Base-by-base conservation (phyloP, 1,140 invertebrate species). In the Cydia amplana region DNA sequence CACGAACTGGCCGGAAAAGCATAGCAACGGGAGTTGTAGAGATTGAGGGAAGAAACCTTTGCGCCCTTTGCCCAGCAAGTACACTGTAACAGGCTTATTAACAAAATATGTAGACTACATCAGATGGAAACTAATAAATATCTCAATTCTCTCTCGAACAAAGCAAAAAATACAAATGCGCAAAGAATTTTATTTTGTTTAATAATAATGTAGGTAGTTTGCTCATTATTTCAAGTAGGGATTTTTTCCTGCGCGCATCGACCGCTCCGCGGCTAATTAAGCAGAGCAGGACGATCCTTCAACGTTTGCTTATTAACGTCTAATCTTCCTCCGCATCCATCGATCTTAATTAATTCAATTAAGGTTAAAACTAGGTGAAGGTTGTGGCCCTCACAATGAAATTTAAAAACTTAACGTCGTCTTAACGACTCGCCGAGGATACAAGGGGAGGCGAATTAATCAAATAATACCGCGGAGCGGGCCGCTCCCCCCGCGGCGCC, bases 401-500 rank as follows among this genome's bases (percentile, higher is more conserved):
- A 91, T 90, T 91, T 91, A 89, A 91, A 92, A 93, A 91, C 89
- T 90, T 91, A 88, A 87, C 87, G 89, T 88, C 85, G 82, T 84
- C 87, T 86, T 90, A 91, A 91, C 88, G 89, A 90, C 87, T 91
- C 86, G 84, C 82, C 87, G 90, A 89, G 89, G 90, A 88, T 92
- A 91, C 89, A 90, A 92, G 91, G 91, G 91, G 89, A 92, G 90
- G 89, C 89, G 86, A 92, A 92, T 92, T 92, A 92, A 92, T 92
- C 91, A 92, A 92, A 92, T 92, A 92, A 92, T 92, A 92, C 88
- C 81, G 88, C 87, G 81, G 88, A 83, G 89, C 87, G 79, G 88
- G 83, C 87, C 87, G 88, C 83, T 73, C 85, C 79, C 82, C 79
- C 81, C 78, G 83, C 78, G 63, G n/a, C 80, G 51, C 78, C 78